phyloP scores from a whole-genome alignment of 2,797 vertebrate species.

The Enteromius afrohamiltoni region DNA sequence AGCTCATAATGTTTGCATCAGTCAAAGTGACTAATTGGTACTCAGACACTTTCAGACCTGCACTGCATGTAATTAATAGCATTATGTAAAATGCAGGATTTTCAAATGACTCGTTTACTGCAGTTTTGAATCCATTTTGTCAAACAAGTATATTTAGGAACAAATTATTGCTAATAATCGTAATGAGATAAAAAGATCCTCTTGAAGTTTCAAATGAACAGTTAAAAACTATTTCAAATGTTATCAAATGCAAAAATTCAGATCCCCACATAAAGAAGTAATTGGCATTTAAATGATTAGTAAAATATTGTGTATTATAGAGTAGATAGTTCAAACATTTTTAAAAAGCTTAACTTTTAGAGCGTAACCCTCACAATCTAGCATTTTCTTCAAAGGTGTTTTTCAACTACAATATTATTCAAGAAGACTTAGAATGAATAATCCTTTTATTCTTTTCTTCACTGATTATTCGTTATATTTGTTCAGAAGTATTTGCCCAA shows the following conservation, averaged over 20 bases:
- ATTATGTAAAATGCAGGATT: background rate
- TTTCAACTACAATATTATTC: background rate
- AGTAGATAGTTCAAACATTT: no score
- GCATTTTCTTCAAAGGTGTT: background rate
- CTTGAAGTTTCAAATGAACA: background rate
- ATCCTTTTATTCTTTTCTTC: background rate
- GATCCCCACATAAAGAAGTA: background rate
- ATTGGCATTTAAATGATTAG: background rate
- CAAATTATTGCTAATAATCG: background rate
- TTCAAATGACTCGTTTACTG: background rate
- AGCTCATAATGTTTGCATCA: background rate
- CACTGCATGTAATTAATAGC: background rate
- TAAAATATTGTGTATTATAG: background rate
- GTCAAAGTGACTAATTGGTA: background rate
- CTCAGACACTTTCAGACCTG: background rate
- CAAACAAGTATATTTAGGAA: background rate
- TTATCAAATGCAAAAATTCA: background rate
- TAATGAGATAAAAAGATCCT: background rate
- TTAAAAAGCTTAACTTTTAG: background rate
- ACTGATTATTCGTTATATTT: background rate
- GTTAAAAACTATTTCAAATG: background rate
- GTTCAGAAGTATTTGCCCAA: background rate
- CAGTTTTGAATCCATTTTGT: background rate
- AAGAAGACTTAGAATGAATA: background rate
- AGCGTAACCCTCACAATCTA: background rate